Percentiles rank a stretch among this genome's conserved stretches.
Evolutionary conservation across 2,113 vertebrate genomes (phyloP).

Genomic region (Sorex fumeus): DNA sequence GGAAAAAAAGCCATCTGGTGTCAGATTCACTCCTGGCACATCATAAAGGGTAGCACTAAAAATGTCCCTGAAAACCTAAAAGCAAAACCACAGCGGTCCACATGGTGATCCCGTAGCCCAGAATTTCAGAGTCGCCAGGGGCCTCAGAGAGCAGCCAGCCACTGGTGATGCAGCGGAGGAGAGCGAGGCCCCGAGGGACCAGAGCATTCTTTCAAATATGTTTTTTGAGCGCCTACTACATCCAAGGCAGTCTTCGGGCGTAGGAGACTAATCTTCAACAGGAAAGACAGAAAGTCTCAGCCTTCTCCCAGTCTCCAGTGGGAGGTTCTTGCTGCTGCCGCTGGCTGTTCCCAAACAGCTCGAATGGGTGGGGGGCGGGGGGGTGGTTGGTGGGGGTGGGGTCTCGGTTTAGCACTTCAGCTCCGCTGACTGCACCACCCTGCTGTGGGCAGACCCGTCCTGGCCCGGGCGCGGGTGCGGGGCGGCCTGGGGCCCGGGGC

Average conservation of each 20-base stretch:
- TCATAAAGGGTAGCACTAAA: slow-evolving; percentile 86
- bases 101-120: slow-evolving; percentile 66
- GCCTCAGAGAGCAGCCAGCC: slow-evolving; percentile 24
- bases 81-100: slow-evolving; percentile 81
- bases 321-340: not conserved
- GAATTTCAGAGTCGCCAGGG: slow-evolving; percentile 64
- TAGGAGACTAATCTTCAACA: not conserved
- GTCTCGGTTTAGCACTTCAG: not conserved
- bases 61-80: slow-evolving; percentile 84
- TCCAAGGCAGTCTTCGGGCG: not conserved
- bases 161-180: not conserved
- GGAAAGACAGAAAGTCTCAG: not conserved
- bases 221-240: slow-evolving; percentile 31
- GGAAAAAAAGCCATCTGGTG: slow-evolving; percentile 83
- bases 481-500: not conserved
- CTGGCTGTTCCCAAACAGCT: not conserved
- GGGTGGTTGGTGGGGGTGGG: too few species aligned
- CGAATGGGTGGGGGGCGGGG: not conserved
- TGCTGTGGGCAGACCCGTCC: not conserved
- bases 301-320: not conserved
- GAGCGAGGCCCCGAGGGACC: not conserved
- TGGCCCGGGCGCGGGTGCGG: not conserved
- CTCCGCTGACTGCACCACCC: not conserved
- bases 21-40: slow-evolving; percentile 85
- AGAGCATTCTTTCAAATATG: not conserved